Evolutionary conservation across 2,797 vertebrate species (phyloP), one percentile per base, ranked within the genome.

Genomic region (Fratercula arctica): DNA sequence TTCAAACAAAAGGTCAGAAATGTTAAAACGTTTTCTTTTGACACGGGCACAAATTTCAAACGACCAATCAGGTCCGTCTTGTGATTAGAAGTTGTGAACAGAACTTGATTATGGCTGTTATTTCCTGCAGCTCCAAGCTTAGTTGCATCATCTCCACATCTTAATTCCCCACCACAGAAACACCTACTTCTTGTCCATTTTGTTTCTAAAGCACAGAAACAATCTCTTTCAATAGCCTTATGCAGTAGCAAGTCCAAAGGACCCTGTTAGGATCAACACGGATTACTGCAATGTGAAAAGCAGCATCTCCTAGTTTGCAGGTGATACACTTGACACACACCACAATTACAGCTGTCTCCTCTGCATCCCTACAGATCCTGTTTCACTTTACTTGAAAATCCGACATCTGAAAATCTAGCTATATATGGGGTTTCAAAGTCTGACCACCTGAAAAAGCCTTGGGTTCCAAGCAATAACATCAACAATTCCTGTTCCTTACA

Each of bases 1-100:
- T 60, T 60, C 75, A 85, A 93, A 92, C 68, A 60, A 85, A 91
- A 93, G 63, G 80, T 85, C 77, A 90, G 50, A 72, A 93, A 77
- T 3, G 33, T 50, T 90, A 57, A 69, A 94, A 88, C 10, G 21
- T 72, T 69, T 77, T 33, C 66, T 87, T 93, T 66, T 51, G 39
- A 68, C 63, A 85, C 31, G 18, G 90, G 50, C 61, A 79, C 29
- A 73, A 89, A 87, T 84, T 95, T 87, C 51, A 92, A 82, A 70
- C 6, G 54, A 67, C 28, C 74, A 31, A 3, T 28, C 18, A 35
- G 41, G 73, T 59, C 63, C 73, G 69, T 11, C 56, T 51, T 4
- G 0, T 2, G 41, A 82, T 51, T 19, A 90, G 66, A 89, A 78
- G 33, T 24, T 56, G 43, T 25, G 29, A 81, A 16, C 26, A 72